phyloP scores from a whole-genome alignment of 35 echinoderm and acorn worm species.

The Eucidaris tribuloides region DNA sequence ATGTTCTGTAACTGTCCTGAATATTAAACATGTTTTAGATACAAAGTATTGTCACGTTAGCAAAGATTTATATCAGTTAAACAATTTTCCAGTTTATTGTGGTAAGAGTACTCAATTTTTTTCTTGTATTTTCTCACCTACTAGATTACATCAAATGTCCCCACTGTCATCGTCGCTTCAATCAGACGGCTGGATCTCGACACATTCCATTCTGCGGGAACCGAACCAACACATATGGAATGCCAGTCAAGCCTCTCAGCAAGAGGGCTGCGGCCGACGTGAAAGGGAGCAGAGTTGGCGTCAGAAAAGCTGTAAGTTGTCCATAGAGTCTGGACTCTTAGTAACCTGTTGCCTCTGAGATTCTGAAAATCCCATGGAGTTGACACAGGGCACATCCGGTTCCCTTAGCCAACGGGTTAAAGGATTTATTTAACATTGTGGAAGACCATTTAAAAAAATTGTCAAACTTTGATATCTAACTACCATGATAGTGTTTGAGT shows the following conservation, averaged over 20 bases:
- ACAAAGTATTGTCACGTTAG: no score
- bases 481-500: neutral
- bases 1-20: no score
- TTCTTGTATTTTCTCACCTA: no score
- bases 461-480: neutral
- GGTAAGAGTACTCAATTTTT: no score
- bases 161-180: conserved; percentile 83
- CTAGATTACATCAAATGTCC: conserved; percentile 95
- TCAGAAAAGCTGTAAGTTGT: conserved; percentile 96
- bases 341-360: no score
- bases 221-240: conserved; percentile 74
- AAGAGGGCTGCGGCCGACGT: conserved; percentile 96
- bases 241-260: conserved; percentile 79
- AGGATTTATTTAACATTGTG: neutral
- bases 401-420: neutral
- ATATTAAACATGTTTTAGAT: no score
- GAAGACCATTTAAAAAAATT: neutral
- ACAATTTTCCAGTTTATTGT: no score
- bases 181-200: conserved; percentile 73
- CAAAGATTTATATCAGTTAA: no score
- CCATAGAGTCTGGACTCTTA: no score
- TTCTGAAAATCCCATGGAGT: neutral
- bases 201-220: conserved; percentile 91
- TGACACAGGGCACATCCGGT: no score
- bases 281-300: conserved; percentile 64